phyloP scores from a whole-genome alignment of 2,113 vertebrate species.

The Ahaetulla prasina region DNA sequence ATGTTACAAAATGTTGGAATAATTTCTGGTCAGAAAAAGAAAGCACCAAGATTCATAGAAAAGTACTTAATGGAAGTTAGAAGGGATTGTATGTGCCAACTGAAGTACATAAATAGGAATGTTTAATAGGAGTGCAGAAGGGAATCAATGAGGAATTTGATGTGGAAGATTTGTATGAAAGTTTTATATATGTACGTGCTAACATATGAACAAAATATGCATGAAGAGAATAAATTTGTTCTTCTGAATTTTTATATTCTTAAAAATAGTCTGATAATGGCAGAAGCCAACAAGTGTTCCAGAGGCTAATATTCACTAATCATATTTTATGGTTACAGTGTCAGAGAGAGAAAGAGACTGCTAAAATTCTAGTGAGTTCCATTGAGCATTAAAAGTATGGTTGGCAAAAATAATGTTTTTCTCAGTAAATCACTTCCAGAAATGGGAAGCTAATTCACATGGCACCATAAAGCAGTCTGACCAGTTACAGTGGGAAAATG shows the following conservation, averaged over 20 bases:
- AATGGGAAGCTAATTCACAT: background rate
- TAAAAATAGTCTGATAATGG: constrained; percentile 20
- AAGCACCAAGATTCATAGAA: background rate
- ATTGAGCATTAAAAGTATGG: background rate
- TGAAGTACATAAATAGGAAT: background rate
- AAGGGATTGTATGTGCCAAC: too few species aligned
- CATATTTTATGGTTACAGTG: constrained; percentile 23
- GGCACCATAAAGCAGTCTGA: background rate
- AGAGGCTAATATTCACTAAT: constrained; percentile 35
- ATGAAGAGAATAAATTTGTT: background rate
- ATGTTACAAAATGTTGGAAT: background rate
- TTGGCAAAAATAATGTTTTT: background rate
- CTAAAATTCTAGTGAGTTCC: background rate
- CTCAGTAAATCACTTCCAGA: background rate
- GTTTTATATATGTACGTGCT: background rate
- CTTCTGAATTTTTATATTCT: background rate
- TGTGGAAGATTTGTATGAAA: background rate
- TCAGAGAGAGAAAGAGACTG: background rate
- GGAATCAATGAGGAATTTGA: background rate
- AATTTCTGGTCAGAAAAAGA: background rate
- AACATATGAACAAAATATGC: background rate
- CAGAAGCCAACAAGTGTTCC: constrained; percentile 22
- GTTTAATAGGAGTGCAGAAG: background rate
- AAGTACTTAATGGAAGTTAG: background rate
- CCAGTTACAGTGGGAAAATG: background rate